These are phyloP conservation scores for Acronicta alni DNA, from an alignment of 2,888 invertebrate species.

Conservation along the genomic window DNA sequence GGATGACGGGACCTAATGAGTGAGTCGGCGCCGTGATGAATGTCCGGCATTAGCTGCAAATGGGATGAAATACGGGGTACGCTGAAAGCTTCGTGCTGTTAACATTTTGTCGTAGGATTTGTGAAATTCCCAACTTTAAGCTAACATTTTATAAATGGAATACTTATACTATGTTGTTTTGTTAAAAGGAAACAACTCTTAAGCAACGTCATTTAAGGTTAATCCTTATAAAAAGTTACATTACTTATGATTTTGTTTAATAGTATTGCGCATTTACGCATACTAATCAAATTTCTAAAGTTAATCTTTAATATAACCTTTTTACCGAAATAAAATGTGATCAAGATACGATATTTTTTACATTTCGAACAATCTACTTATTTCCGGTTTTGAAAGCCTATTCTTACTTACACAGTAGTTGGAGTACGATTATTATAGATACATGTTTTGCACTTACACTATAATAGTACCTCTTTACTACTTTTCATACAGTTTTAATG, in stretches of 20 bases:
- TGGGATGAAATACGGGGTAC: constrained; percentile 31
- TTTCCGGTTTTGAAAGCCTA: too few relatives aligned
- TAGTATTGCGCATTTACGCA: too few relatives aligned
- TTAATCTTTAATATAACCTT: too few relatives aligned
- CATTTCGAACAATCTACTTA: too few relatives aligned
- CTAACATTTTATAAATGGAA: constrained; percentile 6
- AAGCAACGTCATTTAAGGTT: too few relatives aligned
- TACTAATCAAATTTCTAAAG: too few relatives aligned
- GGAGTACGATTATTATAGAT: too few relatives aligned
- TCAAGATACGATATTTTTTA: too few relatives aligned
- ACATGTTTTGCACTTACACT: not conserved
- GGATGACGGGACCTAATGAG: constrained; percentile 40
- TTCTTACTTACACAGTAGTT: too few relatives aligned
- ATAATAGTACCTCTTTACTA: constrained; percentile 10
- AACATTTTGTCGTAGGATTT: constrained; percentile 12
- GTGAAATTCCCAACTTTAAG: constrained; percentile 28
- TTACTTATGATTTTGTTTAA: too few relatives aligned
- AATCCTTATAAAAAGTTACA: too few relatives aligned
- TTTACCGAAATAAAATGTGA: too few relatives aligned
- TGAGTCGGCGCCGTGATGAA: constrained; percentile 38
- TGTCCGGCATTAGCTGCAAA: constrained; percentile 47
- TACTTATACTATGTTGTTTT: not conserved
- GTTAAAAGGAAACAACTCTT: not conserved
- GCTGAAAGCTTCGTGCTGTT: constrained; percentile 10
- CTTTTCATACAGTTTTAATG: constrained; percentile 26